Percentiles rank a stretch among this genome's conserved stretches.
phyloP scores from a whole-genome alignment of 1,140 invertebrate species.

The Arctopsyche grandis region DNA sequence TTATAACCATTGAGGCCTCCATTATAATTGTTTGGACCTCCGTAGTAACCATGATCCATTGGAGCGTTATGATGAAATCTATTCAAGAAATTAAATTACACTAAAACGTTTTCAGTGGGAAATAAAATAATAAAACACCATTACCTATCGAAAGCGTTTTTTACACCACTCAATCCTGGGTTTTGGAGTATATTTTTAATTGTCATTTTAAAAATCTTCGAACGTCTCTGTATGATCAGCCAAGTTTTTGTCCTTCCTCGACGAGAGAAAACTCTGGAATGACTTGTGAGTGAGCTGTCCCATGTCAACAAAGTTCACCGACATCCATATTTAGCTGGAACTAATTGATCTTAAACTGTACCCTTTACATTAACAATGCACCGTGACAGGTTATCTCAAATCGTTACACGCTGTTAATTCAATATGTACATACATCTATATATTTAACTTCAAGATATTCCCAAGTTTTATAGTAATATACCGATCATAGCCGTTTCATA shows the following conservation, averaged over 20 bases:
- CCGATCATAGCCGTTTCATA: too few species aligned
- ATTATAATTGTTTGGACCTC: constrained; percentile 38
- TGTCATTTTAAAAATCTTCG: constrained; percentile 33
- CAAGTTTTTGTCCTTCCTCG: not conserved
- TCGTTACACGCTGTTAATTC: not conserved
- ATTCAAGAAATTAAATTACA: not conserved
- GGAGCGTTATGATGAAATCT: constrained; percentile 40
- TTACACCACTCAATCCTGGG: not conserved
- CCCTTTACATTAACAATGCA: not conserved
- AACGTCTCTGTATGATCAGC: not conserved
- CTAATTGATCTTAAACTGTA: constrained; percentile 43
- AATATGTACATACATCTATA: not conserved
- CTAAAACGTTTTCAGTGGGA: not conserved
- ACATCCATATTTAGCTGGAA: constrained; percentile 44
- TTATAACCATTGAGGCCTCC: constrained; percentile 26
- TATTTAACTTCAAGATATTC: too few species aligned
- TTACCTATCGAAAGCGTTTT: constrained; percentile 43
- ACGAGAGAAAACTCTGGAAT: not conserved
- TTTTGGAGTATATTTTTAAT: constrained; percentile 27
- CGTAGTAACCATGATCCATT: constrained; percentile 44
- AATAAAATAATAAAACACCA: not conserved
- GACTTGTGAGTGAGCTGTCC: not conserved
- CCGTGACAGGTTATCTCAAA: not conserved
- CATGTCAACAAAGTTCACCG: constrained; percentile 49
- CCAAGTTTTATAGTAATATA: too few species aligned